Evolutionary conservation across 2,113 vertebrate species (phyloP).

Genomic region (Heterotilapia buettikoferi): DNA sequence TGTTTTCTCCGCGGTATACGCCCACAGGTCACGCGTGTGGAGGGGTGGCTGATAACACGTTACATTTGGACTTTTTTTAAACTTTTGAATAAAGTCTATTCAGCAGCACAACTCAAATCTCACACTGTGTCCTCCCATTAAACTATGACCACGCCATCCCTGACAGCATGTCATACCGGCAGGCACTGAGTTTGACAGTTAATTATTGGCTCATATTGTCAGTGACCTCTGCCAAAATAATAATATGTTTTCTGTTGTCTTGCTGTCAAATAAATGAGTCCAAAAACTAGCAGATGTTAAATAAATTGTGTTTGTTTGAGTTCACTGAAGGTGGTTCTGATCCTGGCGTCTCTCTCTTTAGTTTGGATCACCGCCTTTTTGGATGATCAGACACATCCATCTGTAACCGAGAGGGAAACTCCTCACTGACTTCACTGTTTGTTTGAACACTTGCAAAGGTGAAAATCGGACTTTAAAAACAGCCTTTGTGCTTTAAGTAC

Average conservation of each 20-base stretch:
- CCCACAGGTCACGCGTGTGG: not conserved
- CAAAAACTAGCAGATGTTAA: not conserved
- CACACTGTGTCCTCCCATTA: not conserved
- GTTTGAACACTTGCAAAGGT: not conserved
- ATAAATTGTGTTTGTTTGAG: not conserved
- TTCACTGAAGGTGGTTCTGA: not conserved
- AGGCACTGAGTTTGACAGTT: not conserved
- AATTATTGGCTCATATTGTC: not conserved
- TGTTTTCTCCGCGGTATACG: not conserved
- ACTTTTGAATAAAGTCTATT: not conserved
- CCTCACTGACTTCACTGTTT: not conserved
- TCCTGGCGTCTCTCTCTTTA: not conserved
- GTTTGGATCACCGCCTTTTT: not conserved
- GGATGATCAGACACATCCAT: not conserved
- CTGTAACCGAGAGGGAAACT: not conserved
- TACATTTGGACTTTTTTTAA: not conserved
- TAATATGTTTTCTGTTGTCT: not conserved
- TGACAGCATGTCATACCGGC: not conserved
- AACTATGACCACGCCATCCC: not conserved
- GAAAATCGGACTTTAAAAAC: not conserved
- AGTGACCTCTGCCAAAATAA: not conserved
- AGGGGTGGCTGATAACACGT: not conserved
- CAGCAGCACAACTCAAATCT: not conserved
- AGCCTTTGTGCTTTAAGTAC: not conserved
- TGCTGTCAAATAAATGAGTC: not conserved